Base-by-base conservation (phyloP, 2,888 invertebrate species). In the Andrena flavipes region DNA sequence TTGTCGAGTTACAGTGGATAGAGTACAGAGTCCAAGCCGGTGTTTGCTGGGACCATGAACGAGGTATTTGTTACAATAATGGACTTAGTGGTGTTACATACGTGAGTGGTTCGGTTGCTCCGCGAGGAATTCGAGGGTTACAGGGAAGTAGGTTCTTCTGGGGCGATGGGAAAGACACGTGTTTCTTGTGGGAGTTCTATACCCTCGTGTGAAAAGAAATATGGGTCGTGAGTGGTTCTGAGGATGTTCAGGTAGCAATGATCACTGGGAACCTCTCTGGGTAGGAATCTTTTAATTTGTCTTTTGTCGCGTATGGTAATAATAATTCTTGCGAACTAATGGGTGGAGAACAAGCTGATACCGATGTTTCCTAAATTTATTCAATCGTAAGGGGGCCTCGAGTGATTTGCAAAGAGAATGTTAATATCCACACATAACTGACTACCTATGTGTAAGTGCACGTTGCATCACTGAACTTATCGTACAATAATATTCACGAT, bases 1-100 rank as follows among this genome's bases (percentile, higher is more conserved):
- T 54, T 54, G 51, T 67, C 51, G 13, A 5, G 13, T 16, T 16
- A 16, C 30, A 16, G 0, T 20, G 54, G n/a, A 0, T 54, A 2
- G 23, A 16, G 16, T 42, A 16, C 42, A 16, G 16, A 5, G 42
- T 4, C 42, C 4, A 16, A 42, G 16, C 5, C 16, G 42, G 13
- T 33, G 49, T 71, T 71, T 33, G 71, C 42, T 63, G 49, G 35
- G 35, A 23, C 35, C 42, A n/a, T 35, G 63, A 63, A 63, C 35
- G 51, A 63, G 63, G 49, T 63, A 51, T 72, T 49, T 63, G 71
- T n/a, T 72, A 33, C n/a, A 33, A 72, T 51, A 49, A 72, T 49
- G 29, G 48, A 71, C 30, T 13, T 33, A 23, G n/a, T 23, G 30
- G 13, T 30, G 0, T 42, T 42, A 16, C 13, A 16, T 5, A 23